These are phyloP conservation scores for Xanthostigma xanthostigma DNA, from an alignment of 2,888 invertebrate species.

Conservation along the genomic window DNA sequence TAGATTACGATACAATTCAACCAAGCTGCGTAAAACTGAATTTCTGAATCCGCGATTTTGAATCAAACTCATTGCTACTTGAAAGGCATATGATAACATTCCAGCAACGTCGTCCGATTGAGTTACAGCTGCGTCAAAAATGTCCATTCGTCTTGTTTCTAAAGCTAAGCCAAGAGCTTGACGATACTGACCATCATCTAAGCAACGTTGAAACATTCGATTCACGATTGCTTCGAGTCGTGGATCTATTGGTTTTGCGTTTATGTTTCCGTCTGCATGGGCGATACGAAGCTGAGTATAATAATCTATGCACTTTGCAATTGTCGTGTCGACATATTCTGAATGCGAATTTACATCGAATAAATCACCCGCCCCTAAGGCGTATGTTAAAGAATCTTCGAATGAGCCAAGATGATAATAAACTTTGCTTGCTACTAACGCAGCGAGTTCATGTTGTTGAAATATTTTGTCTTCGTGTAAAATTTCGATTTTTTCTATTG, in stretches of 20 bases:
- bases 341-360: slow-evolving; percentile 90
- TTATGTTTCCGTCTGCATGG: slow-evolving; percentile 50
- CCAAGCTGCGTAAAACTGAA: slow-evolving; percentile 75
- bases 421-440: slow-evolving; percentile 94
- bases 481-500: slow-evolving; percentile 94
- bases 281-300: slow-evolving; percentile 80
- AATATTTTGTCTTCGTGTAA: slow-evolving; percentile 86
- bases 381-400: slow-evolving; percentile 93
- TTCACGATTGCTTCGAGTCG: slow-evolving; percentile 88
- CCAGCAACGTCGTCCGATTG: slow-evolving; percentile 79
- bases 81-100: slow-evolving; percentile 90
- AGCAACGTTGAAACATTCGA: slow-evolving; percentile 91
- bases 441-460: slow-evolving; percentile 81
- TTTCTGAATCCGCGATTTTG: slow-evolving; percentile 89
- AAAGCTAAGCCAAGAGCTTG: slow-evolving; percentile 93
- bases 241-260: slow-evolving; percentile 56
- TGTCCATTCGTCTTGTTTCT: slow-evolving; percentile 93
- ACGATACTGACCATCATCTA: slow-evolving; percentile 86
- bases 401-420: slow-evolving; percentile 96
- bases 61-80: slow-evolving; percentile 91
- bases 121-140: slow-evolving; percentile 84
- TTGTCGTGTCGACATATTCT: slow-evolving; percentile 93
- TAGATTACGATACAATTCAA: slow-evolving; percentile 76
- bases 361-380: slow-evolving; percentile 84
- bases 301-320: slow-evolving; percentile 94